Evolutionary conservation across 2,888 invertebrate genomes (phyloP), one percentile per base, ranked within the genome.

Genomic region (Deroplatys truncata): DNA sequence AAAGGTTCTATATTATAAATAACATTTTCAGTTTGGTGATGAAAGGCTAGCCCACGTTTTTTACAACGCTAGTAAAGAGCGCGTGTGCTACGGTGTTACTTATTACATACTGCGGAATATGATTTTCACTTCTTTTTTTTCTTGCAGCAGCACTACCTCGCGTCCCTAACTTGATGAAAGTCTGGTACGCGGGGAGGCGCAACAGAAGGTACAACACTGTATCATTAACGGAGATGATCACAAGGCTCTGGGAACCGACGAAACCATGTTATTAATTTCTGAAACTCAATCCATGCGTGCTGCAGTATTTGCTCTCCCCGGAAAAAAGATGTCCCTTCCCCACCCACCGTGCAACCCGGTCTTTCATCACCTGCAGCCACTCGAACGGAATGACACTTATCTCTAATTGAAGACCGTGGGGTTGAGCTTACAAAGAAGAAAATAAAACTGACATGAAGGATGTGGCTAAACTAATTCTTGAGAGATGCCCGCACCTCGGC

Each of bases 251-350:
- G 31, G 28, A 83, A 82, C 90, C 90, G 90, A 89, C 90, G 86
- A 88, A 83, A 89, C 87, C 90, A 84, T 90, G 88, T 89, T 89
- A 90, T 90, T 90, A 90, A 90, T 90, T 90, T 86, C 88, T 86
- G 89, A 90, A 90, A 90, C 90, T 85, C 89, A 89, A 90, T 90
- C 90, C 89, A 84, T 85, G 90, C 90, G 84, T 88, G 89, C 72
- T 82, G 56, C 88, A 85, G 88, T 90, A 88, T 88, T 88, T 86
- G 88, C 90, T 88, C 84, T 83, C 43, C n/a, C 72, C 28, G 35
- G 43, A 28, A 82, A 83, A n/a, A 86, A 56, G 28, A 56, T 56
- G 31, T 31, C 82, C 25, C n/a, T 25, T 31, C 31, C 35, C 87
- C 82, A 82, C 43, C 49, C 85, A 49, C 85, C n/a, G n/a, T 56